Conservation (phyloP, 2,888 invertebrate species). For the Polyommatus iphigenia region DNA sequence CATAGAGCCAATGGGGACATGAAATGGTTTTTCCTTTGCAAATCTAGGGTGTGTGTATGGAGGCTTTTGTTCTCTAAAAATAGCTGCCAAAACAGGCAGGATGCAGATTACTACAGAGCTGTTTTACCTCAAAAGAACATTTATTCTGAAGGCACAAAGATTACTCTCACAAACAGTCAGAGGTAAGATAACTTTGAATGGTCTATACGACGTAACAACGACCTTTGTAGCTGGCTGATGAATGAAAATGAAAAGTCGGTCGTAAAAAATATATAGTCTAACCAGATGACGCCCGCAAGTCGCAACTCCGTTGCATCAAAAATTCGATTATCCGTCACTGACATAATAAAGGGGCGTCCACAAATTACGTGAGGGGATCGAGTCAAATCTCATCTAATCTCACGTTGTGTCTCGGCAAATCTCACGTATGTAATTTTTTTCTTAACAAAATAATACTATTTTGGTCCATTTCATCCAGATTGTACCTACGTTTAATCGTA, state of each 20-base stretch:
- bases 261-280: background rate
- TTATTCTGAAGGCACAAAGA: background rate
- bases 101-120: background rate
- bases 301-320: no score
- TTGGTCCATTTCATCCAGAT: no score
- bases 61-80: slow-evolving; percentile 1
- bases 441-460: no score
- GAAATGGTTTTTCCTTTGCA: background rate
- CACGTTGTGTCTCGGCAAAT: no score
- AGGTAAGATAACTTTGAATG: background rate
- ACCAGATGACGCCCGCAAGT: no score
- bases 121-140: background rate
- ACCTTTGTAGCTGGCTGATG: slow-evolving; percentile 20
- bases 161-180: no score
- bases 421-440: no score
- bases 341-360: no score
- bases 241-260: slow-evolving; percentile 23
- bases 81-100: background rate
- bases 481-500: no score
- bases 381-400: no score
- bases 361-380: no score
- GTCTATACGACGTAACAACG: background rate
- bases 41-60: background rate
- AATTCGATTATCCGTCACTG: no score
- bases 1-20: background rate